phyloP scores from a whole-genome alignment of 2,797 vertebrate genomes.

The Lates japonicus region DNA sequence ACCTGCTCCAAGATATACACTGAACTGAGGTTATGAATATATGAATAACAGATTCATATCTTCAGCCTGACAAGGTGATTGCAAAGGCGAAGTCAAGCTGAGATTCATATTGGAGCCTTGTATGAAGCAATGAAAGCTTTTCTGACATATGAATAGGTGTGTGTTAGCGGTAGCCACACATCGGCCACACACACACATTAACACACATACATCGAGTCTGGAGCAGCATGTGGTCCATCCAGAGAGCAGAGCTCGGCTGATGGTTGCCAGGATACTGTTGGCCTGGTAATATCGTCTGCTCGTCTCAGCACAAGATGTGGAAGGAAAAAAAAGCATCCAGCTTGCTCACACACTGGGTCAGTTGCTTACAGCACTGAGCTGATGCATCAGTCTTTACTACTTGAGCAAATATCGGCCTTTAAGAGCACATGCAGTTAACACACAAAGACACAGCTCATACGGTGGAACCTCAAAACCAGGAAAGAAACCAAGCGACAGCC shows the following conservation, averaged over 20 bases:
- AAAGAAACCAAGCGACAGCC: background rate
- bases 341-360: constrained; percentile 31
- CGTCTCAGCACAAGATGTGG: constrained; percentile 69
- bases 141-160: constrained; percentile 39
- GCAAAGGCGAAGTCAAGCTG: constrained; percentile 55
- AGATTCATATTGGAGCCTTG: constrained; percentile 26
- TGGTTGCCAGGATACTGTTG: constrained; percentile 88
- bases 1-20: constrained; percentile 57
- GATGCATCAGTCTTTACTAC: constrained; percentile 10
- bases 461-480: constrained; percentile 1
- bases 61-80: constrained; percentile 58
- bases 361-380: constrained; percentile 23
- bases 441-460: background rate
- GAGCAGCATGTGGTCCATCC: constrained; percentile 79
- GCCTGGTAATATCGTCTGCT: constrained; percentile 78
- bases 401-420: constrained; percentile 1
- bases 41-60: constrained; percentile 64
- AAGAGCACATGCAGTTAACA: background rate
- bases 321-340: constrained; percentile 23
- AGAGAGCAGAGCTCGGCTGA: constrained; percentile 79
- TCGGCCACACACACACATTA: constrained; percentile 17
- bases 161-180: constrained; percentile 31
- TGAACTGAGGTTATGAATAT: constrained; percentile 49
- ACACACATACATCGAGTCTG: constrained; percentile 49
- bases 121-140: constrained; percentile 33